Evolutionary conservation across 2,888 invertebrate species (phyloP), one percentile per base, ranked within the genome.

Genomic region (Caenorhabditis sp.): DNA sequence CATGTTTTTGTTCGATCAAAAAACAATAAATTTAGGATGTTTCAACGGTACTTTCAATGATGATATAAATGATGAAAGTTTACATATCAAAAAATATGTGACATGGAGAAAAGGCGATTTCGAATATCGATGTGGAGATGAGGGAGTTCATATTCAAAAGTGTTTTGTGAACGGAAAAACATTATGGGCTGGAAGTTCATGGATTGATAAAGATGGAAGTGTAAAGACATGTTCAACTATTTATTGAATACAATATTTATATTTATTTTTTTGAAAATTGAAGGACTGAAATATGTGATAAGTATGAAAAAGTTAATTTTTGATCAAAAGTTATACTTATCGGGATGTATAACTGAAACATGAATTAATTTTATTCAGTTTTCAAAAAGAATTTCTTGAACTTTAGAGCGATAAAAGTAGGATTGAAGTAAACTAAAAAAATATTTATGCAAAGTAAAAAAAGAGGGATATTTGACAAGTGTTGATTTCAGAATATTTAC

Each of bases 21-120:
- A 36, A 14, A 19, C 61, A 23, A 23, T 43, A 58, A n/a, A 57
- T 61, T 66, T 19, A 31, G 31, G 31, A 31, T 85, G 85, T 54
- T 85, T 85, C 67, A 85, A 84, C 55, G 85, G 85, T 12, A 81
- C 81, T 8, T 37, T 24, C 5, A 63, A 71, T 17, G 84, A 83
- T 62, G 79, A 81, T 62, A 67, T 81, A 1, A 68, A 79, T 26
- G 80, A 83, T 61, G 64, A 68, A 4, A 53, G 57, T n/a, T 71
- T 81, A n/a, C 84, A 85, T 59, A 76, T 85, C 37, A 76, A 79
- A 21, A 81, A 81, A 43, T 84, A 84, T 55, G 66, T 79, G 0
- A 70, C 78, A 50, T 85, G 84, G 84, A 58, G 73, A 23, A 67
- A 72, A 54, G 79, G 69, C 10, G 73, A 73, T 37, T 26, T 60